Evolutionary conservation across 2,797 vertebrate species (phyloP).

Genomic region (Melanotaenia maccullochi): DNA sequence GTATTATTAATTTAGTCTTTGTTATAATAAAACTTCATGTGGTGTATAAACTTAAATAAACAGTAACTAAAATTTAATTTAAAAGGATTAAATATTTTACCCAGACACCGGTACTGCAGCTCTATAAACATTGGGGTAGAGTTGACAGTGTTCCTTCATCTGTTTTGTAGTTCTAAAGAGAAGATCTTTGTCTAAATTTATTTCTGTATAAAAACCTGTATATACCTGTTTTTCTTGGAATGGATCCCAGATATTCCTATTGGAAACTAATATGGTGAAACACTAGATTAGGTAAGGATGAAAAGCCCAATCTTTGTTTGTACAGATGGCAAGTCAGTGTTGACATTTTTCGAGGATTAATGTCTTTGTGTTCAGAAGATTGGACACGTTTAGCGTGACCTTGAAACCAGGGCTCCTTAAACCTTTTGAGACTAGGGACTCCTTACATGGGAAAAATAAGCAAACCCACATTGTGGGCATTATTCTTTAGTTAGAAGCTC

Average conservation of each 20-base stretch:
- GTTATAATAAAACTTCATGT: too few species aligned
- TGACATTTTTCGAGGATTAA: slow-evolving; percentile 12
- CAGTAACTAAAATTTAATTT: neutral
- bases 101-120: neutral
- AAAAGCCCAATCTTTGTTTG: neutral
- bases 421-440: neutral
- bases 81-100: neutral
- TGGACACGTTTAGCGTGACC: neutral
- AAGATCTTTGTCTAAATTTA: neutral
- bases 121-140: neutral
- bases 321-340: neutral
- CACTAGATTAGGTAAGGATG: neutral
- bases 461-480: too few species aligned
- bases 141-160: neutral
- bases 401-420: neutral
- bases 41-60: too few species aligned
- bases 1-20: neutral
- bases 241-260: neutral
- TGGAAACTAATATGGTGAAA: rapidly evolving
- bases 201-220: neutral
- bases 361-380: slow-evolving; percentile 6
- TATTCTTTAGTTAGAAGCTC: too few species aligned
- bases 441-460: neutral
- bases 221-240: neutral
- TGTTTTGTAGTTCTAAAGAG: neutral